phyloP scores from a whole-genome alignment of 2,888 invertebrate genomes.

The Osmoderma eremita region DNA sequence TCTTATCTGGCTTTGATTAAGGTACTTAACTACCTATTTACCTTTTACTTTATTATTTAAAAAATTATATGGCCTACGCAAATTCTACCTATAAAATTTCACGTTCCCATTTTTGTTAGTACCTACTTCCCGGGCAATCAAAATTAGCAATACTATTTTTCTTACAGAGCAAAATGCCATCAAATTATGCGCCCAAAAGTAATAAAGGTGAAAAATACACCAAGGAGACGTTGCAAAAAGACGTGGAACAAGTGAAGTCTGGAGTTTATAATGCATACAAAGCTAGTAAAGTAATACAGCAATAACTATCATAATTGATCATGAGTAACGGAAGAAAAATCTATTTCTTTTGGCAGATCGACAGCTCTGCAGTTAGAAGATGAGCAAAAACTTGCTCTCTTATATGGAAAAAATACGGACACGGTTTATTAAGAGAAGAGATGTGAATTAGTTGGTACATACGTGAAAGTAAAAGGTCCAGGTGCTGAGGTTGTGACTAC shows the following conservation, averaged over 20 bases:
- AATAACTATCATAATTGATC: neutral
- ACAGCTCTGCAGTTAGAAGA: slow-evolving; percentile 1
- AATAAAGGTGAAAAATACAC: neutral
- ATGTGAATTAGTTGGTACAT: neutral
- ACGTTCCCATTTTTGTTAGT: neutral
- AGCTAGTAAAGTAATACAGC: neutral
- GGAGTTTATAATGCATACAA: neutral
- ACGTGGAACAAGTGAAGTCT: neutral
- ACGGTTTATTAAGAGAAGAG: neutral
- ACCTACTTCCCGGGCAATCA: neutral
- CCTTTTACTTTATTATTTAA: neutral
- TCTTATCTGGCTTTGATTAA: too few species aligned
- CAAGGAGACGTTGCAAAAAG: neutral
- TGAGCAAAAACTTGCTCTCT: neutral
- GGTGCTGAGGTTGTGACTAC: neutral
- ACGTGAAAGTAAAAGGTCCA: neutral
- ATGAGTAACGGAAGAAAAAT: neutral
- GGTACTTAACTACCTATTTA: neutral
- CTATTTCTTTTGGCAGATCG: too few species aligned
- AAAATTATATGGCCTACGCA: neutral
- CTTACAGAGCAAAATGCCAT: neutral
- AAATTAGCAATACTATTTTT: neutral
- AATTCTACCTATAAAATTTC: neutral
- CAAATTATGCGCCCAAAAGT: neutral
- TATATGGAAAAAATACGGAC: neutral